These are phyloP conservation scores for Baccha elongata DNA, from an alignment of 2,888 invertebrate species.

Conservation along the genomic window DNA sequence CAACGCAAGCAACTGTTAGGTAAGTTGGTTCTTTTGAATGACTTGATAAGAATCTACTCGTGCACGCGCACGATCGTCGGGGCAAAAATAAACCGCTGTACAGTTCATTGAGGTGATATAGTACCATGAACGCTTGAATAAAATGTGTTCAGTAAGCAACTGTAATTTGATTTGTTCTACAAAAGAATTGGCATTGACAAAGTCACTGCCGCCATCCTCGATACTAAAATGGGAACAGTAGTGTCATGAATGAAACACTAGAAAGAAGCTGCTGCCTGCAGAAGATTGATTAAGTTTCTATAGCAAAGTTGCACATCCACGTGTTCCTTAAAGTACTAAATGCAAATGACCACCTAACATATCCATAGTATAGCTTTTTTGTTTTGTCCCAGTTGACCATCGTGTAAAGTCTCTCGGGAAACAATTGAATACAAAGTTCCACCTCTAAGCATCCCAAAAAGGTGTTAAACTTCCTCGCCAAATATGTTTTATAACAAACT, in stretches of 20 bases:
- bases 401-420: constrained; percentile 20
- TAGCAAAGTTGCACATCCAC: neutral
- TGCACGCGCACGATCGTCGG: constrained; percentile 34
- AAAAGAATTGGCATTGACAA: constrained; percentile 52
- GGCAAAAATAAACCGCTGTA: constrained; percentile 50
- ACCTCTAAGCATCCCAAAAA: constrained; percentile 65
- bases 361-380: neutral
- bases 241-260: neutral
- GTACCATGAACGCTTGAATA: neutral
- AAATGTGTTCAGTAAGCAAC: constrained; percentile 55
- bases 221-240: neutral
- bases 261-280: neutral
- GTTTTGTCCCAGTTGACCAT: neutral
- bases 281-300: neutral
- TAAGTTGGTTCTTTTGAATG: constrained; percentile 33
- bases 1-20: constrained; percentile 33
- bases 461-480: constrained; percentile 70
- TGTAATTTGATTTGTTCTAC: constrained; percentile 68
- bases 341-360: neutral
- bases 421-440: constrained; percentile 48
- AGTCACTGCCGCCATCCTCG: constrained; percentile 11
- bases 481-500: constrained; percentile 59
- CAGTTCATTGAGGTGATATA: constrained; percentile 10
- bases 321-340: neutral
- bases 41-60: constrained; percentile 62